A percentile compares a stretch with the other conserved stretches of the same genome.
phyloP scores from a whole-genome alignment of 2,888 invertebrate species.

The Caenorhabditis sp. region DNA sequence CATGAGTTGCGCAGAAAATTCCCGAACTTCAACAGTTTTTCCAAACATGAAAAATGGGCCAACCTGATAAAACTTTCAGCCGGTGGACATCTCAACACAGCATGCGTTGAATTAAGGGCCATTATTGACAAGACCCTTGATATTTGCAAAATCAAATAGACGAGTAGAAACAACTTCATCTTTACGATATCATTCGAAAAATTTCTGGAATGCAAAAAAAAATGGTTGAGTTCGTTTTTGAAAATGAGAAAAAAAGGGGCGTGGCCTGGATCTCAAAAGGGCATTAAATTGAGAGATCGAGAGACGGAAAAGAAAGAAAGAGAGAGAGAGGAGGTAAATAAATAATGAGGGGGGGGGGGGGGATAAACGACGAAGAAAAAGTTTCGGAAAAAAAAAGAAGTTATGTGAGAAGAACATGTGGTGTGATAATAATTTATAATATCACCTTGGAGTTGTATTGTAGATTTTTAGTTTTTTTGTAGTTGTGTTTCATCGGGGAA shows the following conservation, averaged over 20 bases:
- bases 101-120: conserved; percentile 23
- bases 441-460: too few relatives aligned
- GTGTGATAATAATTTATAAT: neutral
- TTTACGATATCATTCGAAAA: too few relatives aligned
- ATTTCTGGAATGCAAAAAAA: neutral
- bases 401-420: neutral
- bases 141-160: too few relatives aligned
- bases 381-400: neutral
- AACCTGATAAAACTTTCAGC: conserved; percentile 60
- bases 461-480: too few relatives aligned
- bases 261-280: neutral
- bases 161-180: too few relatives aligned
- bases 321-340: neutral
- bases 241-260: neutral
- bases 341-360: neutral
- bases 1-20: too few relatives aligned
- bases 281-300: neutral
- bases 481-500: too few relatives aligned
- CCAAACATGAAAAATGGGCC: neutral
- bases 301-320: neutral
- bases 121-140: neutral
- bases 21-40: too few relatives aligned
- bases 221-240: neutral
- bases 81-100: conserved; percentile 59
- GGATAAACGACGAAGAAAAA: neutral